phyloP scores from a whole-genome alignment of 2,797 vertebrate genomes.

The Gastrophryne carolinensis region DNA sequence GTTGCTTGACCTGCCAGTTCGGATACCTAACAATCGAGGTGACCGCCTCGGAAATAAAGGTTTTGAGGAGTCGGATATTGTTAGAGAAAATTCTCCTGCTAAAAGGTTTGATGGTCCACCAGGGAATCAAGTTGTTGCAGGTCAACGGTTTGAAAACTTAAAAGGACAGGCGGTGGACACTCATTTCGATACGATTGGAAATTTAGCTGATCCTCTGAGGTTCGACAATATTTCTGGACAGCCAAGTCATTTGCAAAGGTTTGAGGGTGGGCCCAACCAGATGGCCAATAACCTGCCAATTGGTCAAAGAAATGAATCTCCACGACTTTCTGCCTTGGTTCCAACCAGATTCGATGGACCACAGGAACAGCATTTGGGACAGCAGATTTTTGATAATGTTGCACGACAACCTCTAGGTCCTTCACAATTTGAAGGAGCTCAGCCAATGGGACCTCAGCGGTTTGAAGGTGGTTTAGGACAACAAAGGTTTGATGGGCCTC shows the following conservation, averaged over 20 bases:
- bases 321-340: constrained; percentile 68
- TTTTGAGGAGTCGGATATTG: constrained; percentile 76
- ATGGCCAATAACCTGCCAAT: constrained; percentile 72
- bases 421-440: constrained; percentile 65
- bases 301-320: constrained; percentile 52
- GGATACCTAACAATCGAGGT: constrained; percentile 65
- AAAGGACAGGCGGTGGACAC: constrained; percentile 48
- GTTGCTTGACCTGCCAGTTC: constrained; percentile 73
- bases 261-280: constrained; percentile 66
- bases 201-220: constrained; percentile 61
- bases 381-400: constrained; percentile 77
- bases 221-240: constrained; percentile 44
- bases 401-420: constrained; percentile 64
- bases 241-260: constrained; percentile 57
- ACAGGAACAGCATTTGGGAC: constrained; percentile 63
- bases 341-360: constrained; percentile 78
- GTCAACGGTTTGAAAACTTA: constrained; percentile 61
- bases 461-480: constrained; percentile 71
- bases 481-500: constrained; percentile 70
- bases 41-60: constrained; percentile 70
- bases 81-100: constrained; percentile 72
- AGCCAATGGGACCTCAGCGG: constrained; percentile 74
- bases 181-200: constrained; percentile 59
- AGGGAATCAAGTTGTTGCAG: constrained; percentile 56
- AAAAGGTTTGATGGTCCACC: constrained; percentile 67